Percentiles rank a stretch among this genome's conserved stretches.
These are phyloP conservation scores for Diceros bicornis DNA, from an alignment of 2,797 vertebrate genomes.

Conservation along the genomic window DNA sequence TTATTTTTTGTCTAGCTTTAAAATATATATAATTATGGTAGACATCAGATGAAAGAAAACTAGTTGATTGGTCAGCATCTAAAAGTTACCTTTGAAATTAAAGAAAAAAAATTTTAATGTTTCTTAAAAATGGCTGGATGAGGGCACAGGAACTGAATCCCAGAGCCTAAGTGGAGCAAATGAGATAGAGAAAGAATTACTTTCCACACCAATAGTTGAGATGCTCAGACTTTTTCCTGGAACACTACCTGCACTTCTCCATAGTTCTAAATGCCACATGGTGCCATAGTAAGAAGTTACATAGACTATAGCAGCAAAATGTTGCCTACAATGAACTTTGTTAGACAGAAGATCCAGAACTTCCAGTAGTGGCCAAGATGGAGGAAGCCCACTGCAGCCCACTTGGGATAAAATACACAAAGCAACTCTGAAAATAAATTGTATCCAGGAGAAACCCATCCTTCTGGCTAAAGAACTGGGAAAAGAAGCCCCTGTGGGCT, in stretches of 20 bases:
- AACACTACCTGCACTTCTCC: fast-evolving
- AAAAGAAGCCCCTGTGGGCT: neutral
- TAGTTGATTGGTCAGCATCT: neutral
- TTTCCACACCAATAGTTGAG: neutral
- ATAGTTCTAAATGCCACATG: neutral
- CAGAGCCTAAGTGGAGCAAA: neutral
- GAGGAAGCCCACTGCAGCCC: neutral
- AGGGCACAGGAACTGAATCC: neutral
- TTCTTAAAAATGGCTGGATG: neutral
- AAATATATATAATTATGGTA: neutral
- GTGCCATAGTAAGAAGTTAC: neutral
- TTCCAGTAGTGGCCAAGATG: neutral
- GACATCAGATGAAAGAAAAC: neutral
- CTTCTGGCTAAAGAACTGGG: neutral
- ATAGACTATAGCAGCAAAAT: neutral
- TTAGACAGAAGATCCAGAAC: neutral
- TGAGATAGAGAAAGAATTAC: neutral
- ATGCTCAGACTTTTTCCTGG: neutral
- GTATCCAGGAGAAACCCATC: neutral
- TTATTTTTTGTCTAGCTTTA: constrained; percentile 53
- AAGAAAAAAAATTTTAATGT: neutral
- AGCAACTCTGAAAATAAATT: neutral
- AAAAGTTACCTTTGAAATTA: constrained; percentile 14
- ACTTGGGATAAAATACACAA: neutral
- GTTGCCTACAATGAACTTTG: neutral